Evolutionary conservation across 2,113 vertebrate species (phyloP), one percentile per base, ranked within the genome.

Genomic region (Oncorhynchus tshawytscha): DNA sequence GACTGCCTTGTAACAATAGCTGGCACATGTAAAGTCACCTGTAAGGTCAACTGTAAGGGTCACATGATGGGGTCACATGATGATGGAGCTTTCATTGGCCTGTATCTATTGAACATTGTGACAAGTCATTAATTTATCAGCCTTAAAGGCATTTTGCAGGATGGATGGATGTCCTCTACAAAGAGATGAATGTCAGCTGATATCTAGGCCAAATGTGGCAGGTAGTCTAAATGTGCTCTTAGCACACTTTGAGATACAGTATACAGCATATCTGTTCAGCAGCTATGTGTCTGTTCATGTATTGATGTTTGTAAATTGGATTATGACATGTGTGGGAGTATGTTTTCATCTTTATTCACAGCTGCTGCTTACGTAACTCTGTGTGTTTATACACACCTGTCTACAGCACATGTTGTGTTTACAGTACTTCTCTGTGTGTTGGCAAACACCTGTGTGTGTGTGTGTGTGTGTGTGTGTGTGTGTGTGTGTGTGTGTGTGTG

Each of bases 1-100:
- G 67, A 34, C 25, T 70, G 69, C 9, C 25, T 20, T 51, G 76
- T 67, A 39, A 64, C 78, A 25, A 48, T 74, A 3, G 0, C 12
- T 49, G 65, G 11, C 34, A 25, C 5, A 74, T 69, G 72, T 3
- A 31, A 78, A 73, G 64, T 24, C 68, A 25, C 4, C 78, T 69
- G 72, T 5, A 25, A 73, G 22, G 27, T 64, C 67, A 70, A 24
- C 71, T 69, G 29, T 48, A 16, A 66, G 16, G 22, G 67, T 18
- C 5, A 76, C 73, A 29, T 34, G 34, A 34, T 34, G 29, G 71
- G 70, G 74, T 75, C 77, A 77, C 54, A 67, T 68, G 69, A 74
- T 85, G 88, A 90, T 84, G 70, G 74, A 89, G 78, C 64, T 72
- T 80, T 88, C 75, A 70, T 84, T 72, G 67, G 71, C 70, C 74